phyloP scores from a whole-genome alignment of 1,140 invertebrate species.

The Drosophila burlai region DNA sequence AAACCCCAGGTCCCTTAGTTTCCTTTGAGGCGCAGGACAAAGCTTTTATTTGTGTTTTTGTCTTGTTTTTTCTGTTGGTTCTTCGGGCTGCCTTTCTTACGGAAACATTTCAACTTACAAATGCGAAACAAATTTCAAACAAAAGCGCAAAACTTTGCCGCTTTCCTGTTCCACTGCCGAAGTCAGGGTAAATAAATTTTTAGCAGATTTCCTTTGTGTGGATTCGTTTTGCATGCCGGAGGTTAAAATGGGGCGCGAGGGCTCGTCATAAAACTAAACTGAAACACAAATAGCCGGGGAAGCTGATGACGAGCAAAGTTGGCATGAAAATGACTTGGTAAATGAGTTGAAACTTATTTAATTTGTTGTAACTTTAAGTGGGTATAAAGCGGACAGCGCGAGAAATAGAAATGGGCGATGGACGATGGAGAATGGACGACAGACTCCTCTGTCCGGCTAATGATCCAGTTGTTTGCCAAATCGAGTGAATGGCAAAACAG shows the following conservation, averaged over 20 bases:
- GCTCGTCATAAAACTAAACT: slow-evolving; percentile 73
- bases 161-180: slow-evolving; percentile 48
- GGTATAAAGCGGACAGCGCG: slow-evolving; percentile 12
- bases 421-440: background rate
- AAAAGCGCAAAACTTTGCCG: slow-evolving; percentile 75
- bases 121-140: slow-evolving; percentile 84
- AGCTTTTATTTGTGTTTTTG: slow-evolving; percentile 72
- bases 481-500: slow-evolving; percentile 44
- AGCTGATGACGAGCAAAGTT: slow-evolving; percentile 60
- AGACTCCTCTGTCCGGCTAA: slow-evolving; percentile 43
- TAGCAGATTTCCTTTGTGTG: slow-evolving; percentile 74
- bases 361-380: slow-evolving; percentile 74
- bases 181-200: slow-evolving; percentile 73
- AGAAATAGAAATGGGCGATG: background rate
- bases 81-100: slow-evolving; percentile 33
- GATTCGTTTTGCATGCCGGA: slow-evolving; percentile 62
- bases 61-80: slow-evolving; percentile 41
- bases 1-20: slow-evolving; percentile 24
- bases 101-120: slow-evolving; percentile 82
- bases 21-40: slow-evolving; percentile 46
- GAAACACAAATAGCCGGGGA: slow-evolving; percentile 72
- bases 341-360: slow-evolving; percentile 83
- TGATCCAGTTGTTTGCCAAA: slow-evolving; percentile 69
- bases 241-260: background rate
- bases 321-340: slow-evolving; percentile 77